These are phyloP conservation scores for Euproctis similis DNA, from an alignment of 2,888 invertebrate genomes.

Conservation along the genomic window DNA sequence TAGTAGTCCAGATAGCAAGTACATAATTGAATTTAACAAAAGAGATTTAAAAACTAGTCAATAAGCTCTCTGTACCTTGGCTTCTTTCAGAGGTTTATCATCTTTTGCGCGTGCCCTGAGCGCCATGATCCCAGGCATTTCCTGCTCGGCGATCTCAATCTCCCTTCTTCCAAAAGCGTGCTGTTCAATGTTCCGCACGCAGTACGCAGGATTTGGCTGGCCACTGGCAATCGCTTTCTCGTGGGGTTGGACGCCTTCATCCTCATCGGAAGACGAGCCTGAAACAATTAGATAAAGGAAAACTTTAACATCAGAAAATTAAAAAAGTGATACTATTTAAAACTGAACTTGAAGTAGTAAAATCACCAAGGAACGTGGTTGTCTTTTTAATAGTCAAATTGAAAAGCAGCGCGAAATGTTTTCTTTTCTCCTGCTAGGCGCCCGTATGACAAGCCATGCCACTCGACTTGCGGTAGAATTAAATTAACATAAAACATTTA, in stretches of 20 bases:
- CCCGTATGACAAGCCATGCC: no score
- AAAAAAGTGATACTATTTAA: no score
- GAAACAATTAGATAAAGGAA: slow-evolving; percentile 40
- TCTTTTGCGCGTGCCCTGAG: slow-evolving; percentile 92
- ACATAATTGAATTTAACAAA: no score
- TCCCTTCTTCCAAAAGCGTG: slow-evolving; percentile 95
- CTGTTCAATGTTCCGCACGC: slow-evolving; percentile 94
- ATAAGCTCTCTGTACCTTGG: slow-evolving; percentile 85
- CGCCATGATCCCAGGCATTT: slow-evolving; percentile 99
- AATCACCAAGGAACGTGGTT: no score
- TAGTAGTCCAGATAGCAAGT: no score
- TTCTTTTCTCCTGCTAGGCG: no score
- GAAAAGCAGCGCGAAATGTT: no score
- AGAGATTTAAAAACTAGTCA: no score
- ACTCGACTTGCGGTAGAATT: no score
- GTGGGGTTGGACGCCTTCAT: slow-evolving; percentile 88
- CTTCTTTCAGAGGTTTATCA: slow-evolving; percentile 95
- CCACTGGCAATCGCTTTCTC: slow-evolving; percentile 94
- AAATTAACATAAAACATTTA: no score
- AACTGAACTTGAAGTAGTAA: no score
- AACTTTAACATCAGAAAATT: neutral
- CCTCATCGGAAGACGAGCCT: slow-evolving; percentile 96
- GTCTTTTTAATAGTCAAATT: no score
- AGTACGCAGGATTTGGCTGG: slow-evolving; percentile 90
- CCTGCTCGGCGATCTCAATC: slow-evolving; percentile 98